Conservation (phyloP, 2,888 invertebrate genomes). For the Chalcis sispes region DNA sequence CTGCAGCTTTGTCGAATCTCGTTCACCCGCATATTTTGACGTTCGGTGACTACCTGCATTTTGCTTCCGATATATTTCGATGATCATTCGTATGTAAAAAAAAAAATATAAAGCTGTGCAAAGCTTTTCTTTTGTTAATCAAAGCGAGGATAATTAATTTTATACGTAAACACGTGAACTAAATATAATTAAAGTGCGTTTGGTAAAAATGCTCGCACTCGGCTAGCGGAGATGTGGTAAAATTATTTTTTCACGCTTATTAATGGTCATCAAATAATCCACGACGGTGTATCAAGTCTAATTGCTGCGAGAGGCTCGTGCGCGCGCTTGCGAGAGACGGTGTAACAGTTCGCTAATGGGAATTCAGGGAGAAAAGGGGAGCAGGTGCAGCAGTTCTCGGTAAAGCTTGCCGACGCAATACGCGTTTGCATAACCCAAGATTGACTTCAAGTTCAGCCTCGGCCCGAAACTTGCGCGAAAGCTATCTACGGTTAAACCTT, state of each 20-base stretch:
- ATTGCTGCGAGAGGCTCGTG: conserved; percentile 39
- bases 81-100: too few relatives aligned
- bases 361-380: conserved; percentile 47
- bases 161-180: too few relatives aligned
- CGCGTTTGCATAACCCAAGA: conserved; percentile 71
- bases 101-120: too few relatives aligned
- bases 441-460: conserved; percentile 68
- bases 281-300: conserved; percentile 15
- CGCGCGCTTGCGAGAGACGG: neutral
- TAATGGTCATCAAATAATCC: conserved; percentile 26
- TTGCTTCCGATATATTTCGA: neutral
- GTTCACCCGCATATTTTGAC: neutral
- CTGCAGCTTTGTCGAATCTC: conserved; percentile 18
- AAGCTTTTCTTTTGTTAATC: too few relatives aligned
- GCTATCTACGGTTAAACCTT: conserved; percentile 22
- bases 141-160: too few relatives aligned
- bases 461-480: conserved; percentile 20
- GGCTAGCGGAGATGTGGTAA: too few relatives aligned
- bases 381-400: conserved; percentile 43
- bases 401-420: conserved; percentile 63
- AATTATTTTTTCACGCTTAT: too few relatives aligned
- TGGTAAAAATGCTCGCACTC: too few relatives aligned
- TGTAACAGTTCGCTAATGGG: conserved; percentile 51
- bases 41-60: neutral
- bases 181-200: too few relatives aligned